Conservation (phyloP, 2,888 invertebrate genomes). For the Platycheirus rosarum region DNA sequence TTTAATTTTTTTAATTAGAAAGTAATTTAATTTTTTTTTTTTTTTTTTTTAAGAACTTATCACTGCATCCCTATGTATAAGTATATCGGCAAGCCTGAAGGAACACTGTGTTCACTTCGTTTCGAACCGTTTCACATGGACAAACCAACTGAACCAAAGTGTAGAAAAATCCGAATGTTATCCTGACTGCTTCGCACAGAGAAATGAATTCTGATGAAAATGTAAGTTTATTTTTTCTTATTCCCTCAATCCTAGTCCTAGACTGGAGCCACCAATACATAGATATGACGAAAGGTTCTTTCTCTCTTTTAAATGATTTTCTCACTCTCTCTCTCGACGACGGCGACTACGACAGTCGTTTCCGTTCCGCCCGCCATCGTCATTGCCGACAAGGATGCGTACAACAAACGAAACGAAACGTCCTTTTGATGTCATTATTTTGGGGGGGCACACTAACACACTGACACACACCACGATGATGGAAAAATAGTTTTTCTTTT, state of each 20-base stretch:
- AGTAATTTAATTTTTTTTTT: neutral
- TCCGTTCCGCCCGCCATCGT: neutral
- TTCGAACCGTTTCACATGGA: constrained; percentile 62
- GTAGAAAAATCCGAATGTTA: constrained; percentile 47
- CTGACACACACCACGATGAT: constrained; percentile 28
- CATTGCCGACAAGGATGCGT: constrained; percentile 28
- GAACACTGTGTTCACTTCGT: constrained; percentile 27
- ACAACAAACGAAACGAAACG: constrained; percentile 36
- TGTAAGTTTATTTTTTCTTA: constrained; percentile 41
- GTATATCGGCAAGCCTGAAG: constrained; percentile 23
- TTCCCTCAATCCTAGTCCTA: constrained; percentile 29
- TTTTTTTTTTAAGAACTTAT: constrained; percentile 15
- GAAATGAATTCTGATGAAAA: constrained; percentile 54
- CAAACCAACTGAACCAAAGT: constrained; percentile 59
- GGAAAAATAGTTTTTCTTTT: constrained; percentile 65
- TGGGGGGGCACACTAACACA: constrained; percentile 22
- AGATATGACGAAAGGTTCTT: neutral
- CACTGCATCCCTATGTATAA: constrained; percentile 17
- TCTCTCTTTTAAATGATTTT: constrained; percentile 4
- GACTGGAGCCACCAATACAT: constrained; percentile 73
- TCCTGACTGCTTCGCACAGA: constrained; percentile 49
- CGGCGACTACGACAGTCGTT: constrained; percentile 19
- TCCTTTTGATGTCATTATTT: constrained; percentile 64
- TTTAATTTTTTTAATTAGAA: neutral
- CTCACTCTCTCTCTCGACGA: constrained; percentile 32